A percentile compares a stretch with the other conserved stretches of the same genome.
These are phyloP conservation scores for Terebella lapidaria DNA, from an alignment of 2,888 invertebrate genomes.

Conservation along the genomic window DNA sequence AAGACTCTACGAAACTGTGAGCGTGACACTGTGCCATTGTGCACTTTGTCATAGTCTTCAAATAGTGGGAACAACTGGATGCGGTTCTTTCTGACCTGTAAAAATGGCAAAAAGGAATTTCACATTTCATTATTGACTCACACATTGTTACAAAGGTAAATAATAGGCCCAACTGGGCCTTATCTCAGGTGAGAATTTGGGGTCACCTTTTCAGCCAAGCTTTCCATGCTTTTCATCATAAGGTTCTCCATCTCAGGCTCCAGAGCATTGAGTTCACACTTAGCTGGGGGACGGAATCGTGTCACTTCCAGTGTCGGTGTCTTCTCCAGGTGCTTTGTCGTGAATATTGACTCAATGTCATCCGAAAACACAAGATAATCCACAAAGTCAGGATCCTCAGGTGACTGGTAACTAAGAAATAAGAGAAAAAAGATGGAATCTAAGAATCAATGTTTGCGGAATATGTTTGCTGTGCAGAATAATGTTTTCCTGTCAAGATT, in stretches of 20 bases:
- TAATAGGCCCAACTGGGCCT: neutral
- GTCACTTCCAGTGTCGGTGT: conserved; percentile 41
- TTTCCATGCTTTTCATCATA: conserved; percentile 36
- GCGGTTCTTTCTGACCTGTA: conserved; percentile 46
- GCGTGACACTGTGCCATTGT: conserved; percentile 49
- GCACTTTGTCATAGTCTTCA: conserved; percentile 51
- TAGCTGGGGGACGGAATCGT: conserved; percentile 44
- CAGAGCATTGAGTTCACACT: conserved; percentile 40
- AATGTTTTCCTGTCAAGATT: too few relatives aligned
- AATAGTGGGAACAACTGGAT: conserved; percentile 53
- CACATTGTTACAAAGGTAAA: neutral
- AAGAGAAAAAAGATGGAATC: conserved; percentile 1
- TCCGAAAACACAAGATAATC: conserved; percentile 48
- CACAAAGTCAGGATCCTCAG: conserved; percentile 36
- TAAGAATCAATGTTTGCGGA: too few relatives aligned
- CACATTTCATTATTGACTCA: too few relatives aligned
- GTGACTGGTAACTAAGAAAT: conserved; percentile 34
- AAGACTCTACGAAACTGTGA: conserved; percentile 51
- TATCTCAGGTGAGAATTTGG: neutral
- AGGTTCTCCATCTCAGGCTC: conserved; percentile 30
- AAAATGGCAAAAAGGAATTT: conserved; percentile 10
- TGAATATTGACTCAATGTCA: conserved; percentile 51
- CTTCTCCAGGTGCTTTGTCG: conserved; percentile 50
- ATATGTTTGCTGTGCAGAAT: neutral
- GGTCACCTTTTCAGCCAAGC: conserved; percentile 49